These are phyloP conservation scores for Stichopus horrens DNA, from an alignment of 53 echinoderm and acorn worm species.

Conservation along the genomic window DNA sequence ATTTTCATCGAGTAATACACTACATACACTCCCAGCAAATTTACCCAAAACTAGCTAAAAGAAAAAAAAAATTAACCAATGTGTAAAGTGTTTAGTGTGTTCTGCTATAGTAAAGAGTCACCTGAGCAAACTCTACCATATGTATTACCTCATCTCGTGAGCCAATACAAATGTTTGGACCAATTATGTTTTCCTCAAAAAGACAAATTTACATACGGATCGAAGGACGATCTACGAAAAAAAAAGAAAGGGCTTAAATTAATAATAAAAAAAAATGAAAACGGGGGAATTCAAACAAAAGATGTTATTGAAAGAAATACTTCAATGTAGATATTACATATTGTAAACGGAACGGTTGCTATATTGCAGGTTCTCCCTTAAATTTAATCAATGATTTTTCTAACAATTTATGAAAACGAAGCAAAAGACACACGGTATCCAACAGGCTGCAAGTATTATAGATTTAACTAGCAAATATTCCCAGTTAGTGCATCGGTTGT, in stretches of 20 bases:
- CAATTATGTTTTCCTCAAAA: conserved; percentile 33
- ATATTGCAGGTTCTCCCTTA: not conserved
- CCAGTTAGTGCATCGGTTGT: too few relatives aligned
- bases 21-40: not conserved
- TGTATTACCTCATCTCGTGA: not conserved
- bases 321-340: conserved; percentile 2
- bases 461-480: too few relatives aligned
- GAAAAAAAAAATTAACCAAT: not conserved
- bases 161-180: conserved; percentile 37
- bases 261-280: not conserved
- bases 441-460: not conserved
- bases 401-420: not conserved
- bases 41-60: not conserved
- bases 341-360: not conserved
- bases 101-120: conserved; percentile 3
- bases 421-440: not conserved
- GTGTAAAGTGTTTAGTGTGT: conserved; percentile 21
- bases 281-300: conserved; percentile 4
- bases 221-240: conserved; percentile 4
- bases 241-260: not conserved
- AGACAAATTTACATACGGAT: conserved; percentile 39
- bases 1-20: not conserved
- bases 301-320: conserved; percentile 12
- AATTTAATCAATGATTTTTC: not conserved
- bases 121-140: conserved; percentile 34